phyloP scores from a whole-genome alignment of 2,888 invertebrate species.

The Lithosia quadra region DNA sequence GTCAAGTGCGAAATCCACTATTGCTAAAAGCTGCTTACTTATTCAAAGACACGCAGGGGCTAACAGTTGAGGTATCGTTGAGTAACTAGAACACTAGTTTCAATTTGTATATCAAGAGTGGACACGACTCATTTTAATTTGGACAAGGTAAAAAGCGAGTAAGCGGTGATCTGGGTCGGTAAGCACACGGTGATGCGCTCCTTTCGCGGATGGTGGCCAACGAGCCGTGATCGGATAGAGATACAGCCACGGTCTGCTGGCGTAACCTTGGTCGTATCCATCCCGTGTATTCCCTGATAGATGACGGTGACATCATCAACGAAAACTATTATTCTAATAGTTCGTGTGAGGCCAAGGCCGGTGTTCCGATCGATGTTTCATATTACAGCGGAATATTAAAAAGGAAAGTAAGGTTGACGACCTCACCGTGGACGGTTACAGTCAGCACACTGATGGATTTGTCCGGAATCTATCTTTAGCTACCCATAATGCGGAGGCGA shows the following conservation, averaged over 20 bases:
- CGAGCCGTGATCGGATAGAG: slow-evolving; percentile 76
- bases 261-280: slow-evolving; percentile 79
- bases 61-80: slow-evolving; percentile 42
- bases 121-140: slow-evolving; percentile 63
- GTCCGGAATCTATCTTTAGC: slow-evolving; percentile 76
- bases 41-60: slow-evolving; percentile 16
- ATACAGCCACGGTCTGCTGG: slow-evolving; percentile 79
- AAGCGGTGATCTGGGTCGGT: slow-evolving; percentile 77
- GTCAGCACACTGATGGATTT: slow-evolving; percentile 70
- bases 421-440: slow-evolving; percentile 68
- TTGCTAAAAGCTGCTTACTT: slow-evolving; percentile 14
- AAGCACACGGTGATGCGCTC: slow-evolving; percentile 64
- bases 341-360: slow-evolving; percentile 74
- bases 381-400: slow-evolving; percentile 71
- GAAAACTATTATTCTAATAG: slow-evolving; percentile 61
- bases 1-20: slow-evolving; percentile 17
- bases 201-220: slow-evolving; percentile 75
- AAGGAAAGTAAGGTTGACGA: slow-evolving; percentile 81
- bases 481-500: slow-evolving; percentile 64
- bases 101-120: slow-evolving; percentile 60
- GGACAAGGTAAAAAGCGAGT: slow-evolving; percentile 68
- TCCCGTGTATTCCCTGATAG: slow-evolving; percentile 73
- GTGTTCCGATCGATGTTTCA: slow-evolving; percentile 69
- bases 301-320: slow-evolving; percentile 78
- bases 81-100: slow-evolving; percentile 62